A percentile compares a stretch with the other conserved stretches of the same genome.
Conservation (phyloP, 2,113 vertebrate genomes). For the Andinoacara biseriatus region DNA sequence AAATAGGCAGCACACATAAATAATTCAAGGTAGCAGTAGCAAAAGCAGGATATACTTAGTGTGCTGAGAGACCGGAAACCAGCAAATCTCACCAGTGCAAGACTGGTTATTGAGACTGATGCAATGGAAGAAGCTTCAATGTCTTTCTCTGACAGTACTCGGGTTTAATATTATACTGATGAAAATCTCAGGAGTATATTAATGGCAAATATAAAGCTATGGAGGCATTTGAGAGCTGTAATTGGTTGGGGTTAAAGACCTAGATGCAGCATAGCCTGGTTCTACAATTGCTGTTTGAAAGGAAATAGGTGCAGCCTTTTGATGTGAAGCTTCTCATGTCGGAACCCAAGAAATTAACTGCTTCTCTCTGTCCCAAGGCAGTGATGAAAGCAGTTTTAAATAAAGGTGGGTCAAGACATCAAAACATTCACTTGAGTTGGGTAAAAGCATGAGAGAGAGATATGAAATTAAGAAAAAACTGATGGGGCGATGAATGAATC, state of each 20-base stretch:
- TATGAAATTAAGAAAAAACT: not conserved
- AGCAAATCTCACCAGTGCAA: constrained; percentile 39
- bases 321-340: constrained; percentile 5
- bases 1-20: constrained; percentile 62
- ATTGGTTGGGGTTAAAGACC: constrained; percentile 25
- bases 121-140: not conserved
- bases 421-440: not conserved
- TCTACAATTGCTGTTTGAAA: not conserved
- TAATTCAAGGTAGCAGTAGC: constrained; percentile 62
- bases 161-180: not conserved
- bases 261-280: not conserved
- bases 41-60: constrained; percentile 46
- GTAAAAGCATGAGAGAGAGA: not conserved
- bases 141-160: constrained; percentile 16
- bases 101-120: constrained; percentile 49
- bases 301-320: not conserved
- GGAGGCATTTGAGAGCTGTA: not conserved
- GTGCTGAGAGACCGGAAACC: constrained; percentile 55
- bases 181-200: constrained; percentile 20
- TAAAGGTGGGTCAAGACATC: constrained; percentile 3
- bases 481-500: constrained; percentile 15
- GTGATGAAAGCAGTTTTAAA: constrained; percentile 16
- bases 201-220: constrained; percentile 14
- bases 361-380: not conserved
- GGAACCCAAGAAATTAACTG: not conserved